Percentiles rank a stretch among this genome's conserved stretches.
Evolutionary conservation across 2,113 vertebrate genomes (phyloP).

Genomic region (Phalacrocorax pelagicus): DNA sequence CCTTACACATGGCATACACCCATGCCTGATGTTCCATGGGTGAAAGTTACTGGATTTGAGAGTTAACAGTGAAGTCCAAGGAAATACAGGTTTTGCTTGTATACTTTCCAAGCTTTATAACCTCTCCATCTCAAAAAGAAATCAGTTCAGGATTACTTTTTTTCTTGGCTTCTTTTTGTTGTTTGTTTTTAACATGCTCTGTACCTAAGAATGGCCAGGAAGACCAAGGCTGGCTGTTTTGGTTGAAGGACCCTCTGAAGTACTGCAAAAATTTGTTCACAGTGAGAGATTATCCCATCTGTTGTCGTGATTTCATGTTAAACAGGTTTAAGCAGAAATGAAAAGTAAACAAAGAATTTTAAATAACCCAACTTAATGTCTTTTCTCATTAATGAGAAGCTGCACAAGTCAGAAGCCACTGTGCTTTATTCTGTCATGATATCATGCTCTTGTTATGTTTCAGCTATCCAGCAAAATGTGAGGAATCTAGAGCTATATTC

Average conservation of each 20-base stretch:
- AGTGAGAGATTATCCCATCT: neutral
- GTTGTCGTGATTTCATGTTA: neutral
- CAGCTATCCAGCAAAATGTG: neutral
- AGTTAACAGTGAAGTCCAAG: neutral
- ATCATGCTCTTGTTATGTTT: neutral
- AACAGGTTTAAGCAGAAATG: neutral
- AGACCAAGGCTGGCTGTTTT: neutral
- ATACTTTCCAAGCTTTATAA: neutral
- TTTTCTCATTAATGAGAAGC: neutral
- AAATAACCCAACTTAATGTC: neutral
- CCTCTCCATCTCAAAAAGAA: neutral
- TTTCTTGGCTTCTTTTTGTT: neutral
- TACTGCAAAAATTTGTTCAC: neutral
- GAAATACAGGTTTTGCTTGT: neutral
- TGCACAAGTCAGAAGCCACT: neutral
- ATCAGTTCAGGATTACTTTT: neutral
- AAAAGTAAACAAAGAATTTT: neutral
- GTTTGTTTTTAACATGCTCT: neutral
- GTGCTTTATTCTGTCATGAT: neutral
- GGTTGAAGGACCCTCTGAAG: neutral
- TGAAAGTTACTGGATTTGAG: neutral
- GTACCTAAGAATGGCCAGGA: neutral
- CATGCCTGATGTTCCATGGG: neutral
- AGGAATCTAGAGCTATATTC: neutral
- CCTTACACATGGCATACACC: neutral